Percentiles rank a stretch among this genome's conserved stretches.
phyloP scores from a whole-genome alignment of 2,113 vertebrate species.

The Empidonax alnorum region DNA sequence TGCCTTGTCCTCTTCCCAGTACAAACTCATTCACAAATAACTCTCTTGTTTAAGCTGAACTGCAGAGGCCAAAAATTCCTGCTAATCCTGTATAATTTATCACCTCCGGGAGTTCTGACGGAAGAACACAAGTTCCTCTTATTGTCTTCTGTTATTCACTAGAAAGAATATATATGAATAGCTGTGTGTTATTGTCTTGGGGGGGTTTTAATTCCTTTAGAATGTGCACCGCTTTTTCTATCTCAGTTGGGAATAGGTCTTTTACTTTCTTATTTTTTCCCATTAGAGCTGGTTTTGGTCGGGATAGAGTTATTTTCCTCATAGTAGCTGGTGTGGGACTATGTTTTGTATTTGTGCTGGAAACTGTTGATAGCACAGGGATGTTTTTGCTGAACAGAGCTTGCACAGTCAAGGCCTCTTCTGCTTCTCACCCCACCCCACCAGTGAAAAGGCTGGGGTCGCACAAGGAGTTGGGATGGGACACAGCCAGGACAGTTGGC shows the following conservation, averaged over 20 bases:
- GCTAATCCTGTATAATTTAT: constrained; percentile 12
- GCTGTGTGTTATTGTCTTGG: background rate
- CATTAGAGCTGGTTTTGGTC: background rate
- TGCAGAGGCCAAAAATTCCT: background rate
- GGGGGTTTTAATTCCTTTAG: background rate
- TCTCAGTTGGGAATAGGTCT: background rate
- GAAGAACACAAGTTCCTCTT: background rate
- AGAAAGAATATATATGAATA: background rate
- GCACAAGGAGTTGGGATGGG: background rate
- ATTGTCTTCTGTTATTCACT: constrained; percentile 14
- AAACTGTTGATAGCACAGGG: background rate
- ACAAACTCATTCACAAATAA: background rate
- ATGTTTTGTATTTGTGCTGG: background rate
- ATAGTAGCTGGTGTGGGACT: background rate
- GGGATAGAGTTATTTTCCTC: background rate
- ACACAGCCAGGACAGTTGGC: background rate
- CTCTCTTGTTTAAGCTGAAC: background rate
- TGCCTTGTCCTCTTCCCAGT: background rate
- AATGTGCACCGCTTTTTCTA: background rate
- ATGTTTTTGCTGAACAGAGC: background rate
- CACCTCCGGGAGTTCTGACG: background rate
- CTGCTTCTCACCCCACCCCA: background rate
- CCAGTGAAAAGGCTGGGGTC: background rate
- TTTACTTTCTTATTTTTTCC: background rate
- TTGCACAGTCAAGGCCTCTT: background rate